Percentiles rank a stretch among this genome's conserved stretches.
Conservation (phyloP, 2,113 vertebrate genomes). For the Trochalopteron elliotii region DNA sequence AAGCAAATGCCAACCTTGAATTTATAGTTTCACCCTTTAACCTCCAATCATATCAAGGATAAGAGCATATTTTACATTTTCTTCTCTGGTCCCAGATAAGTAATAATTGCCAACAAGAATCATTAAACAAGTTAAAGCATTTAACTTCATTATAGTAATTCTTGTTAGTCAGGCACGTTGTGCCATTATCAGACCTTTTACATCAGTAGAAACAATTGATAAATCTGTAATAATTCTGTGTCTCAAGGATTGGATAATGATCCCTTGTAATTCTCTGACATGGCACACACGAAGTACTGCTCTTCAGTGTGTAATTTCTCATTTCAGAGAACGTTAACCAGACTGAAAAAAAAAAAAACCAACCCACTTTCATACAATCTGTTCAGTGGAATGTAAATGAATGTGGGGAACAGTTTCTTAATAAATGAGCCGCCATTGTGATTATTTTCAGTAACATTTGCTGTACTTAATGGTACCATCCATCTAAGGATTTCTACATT, state of each 20-base stretch:
- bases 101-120: slow-evolving; percentile 55
- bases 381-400: slow-evolving; percentile 53
- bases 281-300: slow-evolving; percentile 51
- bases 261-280: slow-evolving; percentile 59
- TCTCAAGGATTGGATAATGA: slow-evolving; percentile 63
- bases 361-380: not conserved
- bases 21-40: slow-evolving; percentile 60
- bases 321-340: slow-evolving; percentile 54
- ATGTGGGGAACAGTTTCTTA: slow-evolving; percentile 19
- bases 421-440: slow-evolving; percentile 52
- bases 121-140: slow-evolving; percentile 62
- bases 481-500: slow-evolving; percentile 64
- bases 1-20: slow-evolving; percentile 51
- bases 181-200: slow-evolving; percentile 53
- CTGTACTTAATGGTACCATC: slow-evolving; percentile 60
- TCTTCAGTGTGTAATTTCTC: slow-evolving; percentile 63
- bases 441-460: slow-evolving; percentile 64
- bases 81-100: slow-evolving; percentile 32
- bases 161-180: slow-evolving; percentile 30
- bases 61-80: slow-evolving; percentile 50
- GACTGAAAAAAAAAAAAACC: not conserved
- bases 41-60: slow-evolving; percentile 31
- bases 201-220: slow-evolving; percentile 66
- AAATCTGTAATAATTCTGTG: slow-evolving; percentile 58
- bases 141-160: slow-evolving; percentile 64